These are phyloP conservation scores for Stenotaenia linearis DNA, from an alignment of 2,888 invertebrate genomes.

Conservation along the genomic window DNA sequence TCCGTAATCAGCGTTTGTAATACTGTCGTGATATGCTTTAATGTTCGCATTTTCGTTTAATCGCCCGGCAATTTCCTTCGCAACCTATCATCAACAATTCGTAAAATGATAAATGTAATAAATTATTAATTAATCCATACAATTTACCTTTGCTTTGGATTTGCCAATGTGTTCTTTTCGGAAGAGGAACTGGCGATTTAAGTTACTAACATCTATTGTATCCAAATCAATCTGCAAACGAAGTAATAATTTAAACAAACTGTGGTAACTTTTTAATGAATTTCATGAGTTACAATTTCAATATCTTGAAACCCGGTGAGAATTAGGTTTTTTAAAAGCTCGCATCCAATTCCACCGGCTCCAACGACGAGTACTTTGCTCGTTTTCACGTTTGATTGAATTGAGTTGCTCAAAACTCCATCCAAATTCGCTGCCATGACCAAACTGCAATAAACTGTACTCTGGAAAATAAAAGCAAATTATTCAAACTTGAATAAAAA, in stretches of 20 bases:
- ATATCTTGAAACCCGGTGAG: slow-evolving; percentile 88
- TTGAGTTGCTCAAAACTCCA: background rate
- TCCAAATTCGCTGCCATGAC: background rate
- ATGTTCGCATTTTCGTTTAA: slow-evolving; percentile 87
- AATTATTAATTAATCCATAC: slow-evolving; percentile 26
- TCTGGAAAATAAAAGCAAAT: background rate
- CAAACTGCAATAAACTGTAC: background rate
- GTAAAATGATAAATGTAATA: background rate
- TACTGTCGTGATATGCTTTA: slow-evolving; percentile 84
- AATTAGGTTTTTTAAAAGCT: slow-evolving; percentile 94
- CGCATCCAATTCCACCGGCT: slow-evolving; percentile 98
- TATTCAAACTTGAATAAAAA: background rate
- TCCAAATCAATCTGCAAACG: slow-evolving; percentile 89
- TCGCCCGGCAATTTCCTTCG: slow-evolving; percentile 76
- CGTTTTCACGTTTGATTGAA: background rate
- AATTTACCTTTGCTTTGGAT: slow-evolving; percentile 66
- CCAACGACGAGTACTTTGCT: slow-evolving; percentile 66
- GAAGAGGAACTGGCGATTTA: slow-evolving; percentile 98
- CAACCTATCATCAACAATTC: slow-evolving; percentile 67
- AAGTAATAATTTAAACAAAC: no score
- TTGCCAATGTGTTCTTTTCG: slow-evolving; percentile 96
- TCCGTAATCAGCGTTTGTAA: slow-evolving; percentile 79
- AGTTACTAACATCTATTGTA: slow-evolving; percentile 97
- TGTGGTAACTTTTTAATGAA: no score
- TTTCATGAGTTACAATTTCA: slow-evolving; percentile 90